Base-by-base conservation (phyloP, 2,797 vertebrate genomes). In the Artibeus jamaicensis region DNA sequence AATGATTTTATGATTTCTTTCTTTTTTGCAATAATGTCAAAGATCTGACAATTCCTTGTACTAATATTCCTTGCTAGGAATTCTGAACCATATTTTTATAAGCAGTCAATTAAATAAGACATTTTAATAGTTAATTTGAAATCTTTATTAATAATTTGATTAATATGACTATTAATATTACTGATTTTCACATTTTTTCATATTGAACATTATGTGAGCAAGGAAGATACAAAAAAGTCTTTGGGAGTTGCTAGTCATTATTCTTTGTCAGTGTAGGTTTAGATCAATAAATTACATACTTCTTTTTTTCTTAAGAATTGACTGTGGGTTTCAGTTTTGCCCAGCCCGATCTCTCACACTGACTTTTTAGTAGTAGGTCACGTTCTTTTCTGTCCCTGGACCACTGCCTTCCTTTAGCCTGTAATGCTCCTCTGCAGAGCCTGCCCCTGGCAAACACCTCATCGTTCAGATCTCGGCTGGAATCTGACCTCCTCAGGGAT, bases 81-180 rank as follows among this genome's bases (percentile, higher is more conserved):
- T 46, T 91, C 81, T 68, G 26, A 93, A 44, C 22, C 11, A 57
- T 42, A 48, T 37, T 79, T 94, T 59, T 83, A 37, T 8, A 71
- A 78, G 86, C 19, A n/a, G 7, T 55, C 7, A 76, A n/a, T 86
- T 79, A 26, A 83, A 50, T 48, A 88, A 77, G 24, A 34, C 21
- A 29, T 50, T 81, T 93, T 14, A 93, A 10, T 46, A 71, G 29
- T 37, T 82, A 10, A 91, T 50, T 96, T 86, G 22, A 14, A 68
- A 67, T 74, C 9, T 86, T 82, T 77, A 59, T 34, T 89, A 86
- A 76, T 73, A 70, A 78, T 81, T 93, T 73, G 59, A 67, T 81
- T 87, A 14, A 22, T 70, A 39, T 29, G n/a, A 32, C 55, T 26
- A 57, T 57, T 57, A 15, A 10, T 83, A 86, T 89, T 68, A 46